Conservation (phyloP, 2,888 invertebrate genomes). For the Dolomedes plantarius region DNA sequence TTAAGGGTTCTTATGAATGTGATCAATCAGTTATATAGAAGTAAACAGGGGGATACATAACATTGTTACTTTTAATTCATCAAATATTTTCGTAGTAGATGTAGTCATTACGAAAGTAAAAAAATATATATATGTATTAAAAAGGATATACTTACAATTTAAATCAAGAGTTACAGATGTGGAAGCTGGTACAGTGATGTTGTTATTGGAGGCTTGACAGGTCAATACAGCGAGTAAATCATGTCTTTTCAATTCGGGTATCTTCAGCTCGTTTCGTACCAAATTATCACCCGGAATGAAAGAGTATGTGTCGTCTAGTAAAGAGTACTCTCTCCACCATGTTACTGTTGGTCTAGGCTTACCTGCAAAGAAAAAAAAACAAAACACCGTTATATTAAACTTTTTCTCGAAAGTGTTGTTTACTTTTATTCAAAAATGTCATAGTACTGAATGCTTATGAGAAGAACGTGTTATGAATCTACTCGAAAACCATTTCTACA, state of each 20-base stretch:
- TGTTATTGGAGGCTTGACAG: constrained; percentile 90
- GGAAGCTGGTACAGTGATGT: constrained; percentile 86
- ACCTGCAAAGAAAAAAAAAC: constrained; percentile 43
- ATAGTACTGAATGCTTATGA: no score
- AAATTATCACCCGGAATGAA: constrained; percentile 71
- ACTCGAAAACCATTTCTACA: no score
- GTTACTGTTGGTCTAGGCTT: constrained; percentile 73
- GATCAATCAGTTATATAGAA: no score
- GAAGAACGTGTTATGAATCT: no score
- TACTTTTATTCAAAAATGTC: no score
- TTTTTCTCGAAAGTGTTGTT: no score
- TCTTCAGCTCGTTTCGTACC: constrained; percentile 82
- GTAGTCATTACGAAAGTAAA: no score
- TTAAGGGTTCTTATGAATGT: no score
- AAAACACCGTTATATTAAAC: neutral
- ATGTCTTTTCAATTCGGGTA: constrained; percentile 85
- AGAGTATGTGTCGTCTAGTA: constrained; percentile 71
- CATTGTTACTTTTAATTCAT: no score
- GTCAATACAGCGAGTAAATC: constrained; percentile 91
- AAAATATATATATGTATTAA: no score
- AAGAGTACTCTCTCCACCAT: constrained; percentile 72
- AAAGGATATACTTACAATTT: constrained; percentile 93
- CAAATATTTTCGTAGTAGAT: no score
- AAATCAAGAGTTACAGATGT: constrained; percentile 89
- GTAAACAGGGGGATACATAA: no score